These are phyloP conservation scores for Threskiornis aethiopicus DNA, from an alignment of 2,797 vertebrate genomes.

Conservation along the genomic window DNA sequence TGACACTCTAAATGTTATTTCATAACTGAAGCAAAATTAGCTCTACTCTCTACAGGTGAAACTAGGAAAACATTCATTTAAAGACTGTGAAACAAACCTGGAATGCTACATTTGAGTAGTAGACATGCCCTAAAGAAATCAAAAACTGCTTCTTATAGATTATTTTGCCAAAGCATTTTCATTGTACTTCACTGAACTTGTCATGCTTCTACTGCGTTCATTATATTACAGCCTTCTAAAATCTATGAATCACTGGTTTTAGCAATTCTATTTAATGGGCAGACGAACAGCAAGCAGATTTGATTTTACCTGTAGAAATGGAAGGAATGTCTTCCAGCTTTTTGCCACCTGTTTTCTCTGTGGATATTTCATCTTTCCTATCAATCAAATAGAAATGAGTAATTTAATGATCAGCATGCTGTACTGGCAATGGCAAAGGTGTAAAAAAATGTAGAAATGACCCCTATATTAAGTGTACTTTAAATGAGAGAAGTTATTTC, in stretches of 20 bases:
- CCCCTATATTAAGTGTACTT: neutral
- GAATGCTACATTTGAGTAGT: neutral
- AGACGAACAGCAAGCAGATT: neutral
- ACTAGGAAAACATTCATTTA: neutral
- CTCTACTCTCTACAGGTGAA: neutral
- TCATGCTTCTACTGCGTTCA: neutral
- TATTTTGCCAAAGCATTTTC: neutral
- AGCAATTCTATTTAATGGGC: neutral
- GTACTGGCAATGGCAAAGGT: neutral
- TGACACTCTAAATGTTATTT: neutral
- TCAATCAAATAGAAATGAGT: slow-evolving; percentile 29
- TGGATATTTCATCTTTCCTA: slow-evolving; percentile 71
- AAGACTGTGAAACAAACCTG: neutral
- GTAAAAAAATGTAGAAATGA: neutral
- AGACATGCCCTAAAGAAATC: neutral
- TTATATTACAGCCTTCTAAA: neutral
- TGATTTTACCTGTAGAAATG: slow-evolving; percentile 67
- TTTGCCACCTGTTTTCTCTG: slow-evolving; percentile 54
- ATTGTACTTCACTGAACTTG: neutral
- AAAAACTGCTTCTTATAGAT: neutral
- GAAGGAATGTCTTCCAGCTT: slow-evolving; percentile 14
- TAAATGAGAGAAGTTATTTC: neutral
- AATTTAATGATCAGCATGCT: neutral
- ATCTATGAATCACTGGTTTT: neutral
- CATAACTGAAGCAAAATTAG: neutral